phyloP scores from a whole-genome alignment of 1,140 invertebrate genomes.

The Pissodes strobi region DNA sequence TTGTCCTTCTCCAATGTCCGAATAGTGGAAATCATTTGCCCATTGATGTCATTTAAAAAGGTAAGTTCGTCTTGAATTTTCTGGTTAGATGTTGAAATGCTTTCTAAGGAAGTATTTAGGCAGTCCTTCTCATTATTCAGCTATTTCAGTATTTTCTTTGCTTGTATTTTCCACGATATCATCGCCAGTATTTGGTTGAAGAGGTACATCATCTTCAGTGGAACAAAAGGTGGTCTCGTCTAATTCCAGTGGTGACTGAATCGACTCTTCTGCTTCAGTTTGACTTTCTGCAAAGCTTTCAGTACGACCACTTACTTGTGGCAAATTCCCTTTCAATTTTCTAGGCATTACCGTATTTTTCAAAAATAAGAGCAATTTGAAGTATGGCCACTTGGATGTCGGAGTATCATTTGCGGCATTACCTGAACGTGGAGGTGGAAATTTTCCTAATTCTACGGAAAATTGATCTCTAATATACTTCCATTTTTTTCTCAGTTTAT shows the following conservation, averaged over 20 bases:
- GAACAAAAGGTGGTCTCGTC: neutral
- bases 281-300: neutral
- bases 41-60: too few relatives aligned
- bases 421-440: neutral
- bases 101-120: too few relatives aligned
- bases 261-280: neutral
- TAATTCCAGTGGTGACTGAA: neutral
- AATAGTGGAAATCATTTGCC: too few relatives aligned
- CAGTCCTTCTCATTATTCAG: too few relatives aligned
- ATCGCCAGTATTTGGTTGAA: too few relatives aligned
- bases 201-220: neutral
- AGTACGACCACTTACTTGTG: neutral
- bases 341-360: conserved; percentile 2
- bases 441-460: conserved; percentile 1
- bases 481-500: neutral
- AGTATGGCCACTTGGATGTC: too few relatives aligned
- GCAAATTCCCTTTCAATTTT: neutral
- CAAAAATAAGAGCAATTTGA: conserved; percentile 11
- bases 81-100: too few relatives aligned
- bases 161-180: neutral
- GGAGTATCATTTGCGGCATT: too few relatives aligned
- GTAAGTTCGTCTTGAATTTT: too few relatives aligned
- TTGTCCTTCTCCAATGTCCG: too few relatives aligned
- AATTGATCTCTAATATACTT: conserved; percentile 14
- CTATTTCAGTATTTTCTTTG: neutral